phyloP scores from a whole-genome alignment of 2,888 invertebrate species.

The Apotomis capreana region DNA sequence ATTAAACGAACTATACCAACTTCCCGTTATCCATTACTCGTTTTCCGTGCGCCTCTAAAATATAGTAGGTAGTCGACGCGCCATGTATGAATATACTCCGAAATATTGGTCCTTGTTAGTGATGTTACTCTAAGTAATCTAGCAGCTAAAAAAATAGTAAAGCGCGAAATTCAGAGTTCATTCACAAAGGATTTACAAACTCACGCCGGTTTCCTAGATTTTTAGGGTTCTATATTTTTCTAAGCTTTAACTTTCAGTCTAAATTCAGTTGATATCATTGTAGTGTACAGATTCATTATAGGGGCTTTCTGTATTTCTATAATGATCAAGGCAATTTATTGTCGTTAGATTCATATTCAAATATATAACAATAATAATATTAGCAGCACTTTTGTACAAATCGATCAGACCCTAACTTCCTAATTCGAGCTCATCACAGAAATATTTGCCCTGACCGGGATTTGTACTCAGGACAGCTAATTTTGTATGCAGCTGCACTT shows the following conservation, averaged over 20 bases:
- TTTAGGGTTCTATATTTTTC: slow-evolving; percentile 36
- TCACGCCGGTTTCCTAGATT: slow-evolving; percentile 48
- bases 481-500: too few relatives aligned
- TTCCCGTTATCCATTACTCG: slow-evolving; percentile 6
- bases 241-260: not conserved
- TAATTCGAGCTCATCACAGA: too few relatives aligned
- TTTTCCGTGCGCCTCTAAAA: not conserved
- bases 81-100: not conserved
- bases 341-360: too few relatives aligned
- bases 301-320: too few relatives aligned
- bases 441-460: too few relatives aligned
- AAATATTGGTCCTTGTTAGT: not conserved
- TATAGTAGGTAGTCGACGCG: not conserved
- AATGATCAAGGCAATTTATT: too few relatives aligned
- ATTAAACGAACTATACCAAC: not conserved
- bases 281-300: too few relatives aligned
- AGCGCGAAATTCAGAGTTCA: slow-evolving; percentile 44
- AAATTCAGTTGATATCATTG: not conserved
- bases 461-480: too few relatives aligned
- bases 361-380: too few relatives aligned
- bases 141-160: slow-evolving; percentile 34
- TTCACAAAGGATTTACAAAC: slow-evolving; percentile 50
- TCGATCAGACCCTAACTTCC: too few relatives aligned
- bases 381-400: too few relatives aligned
- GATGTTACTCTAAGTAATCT: slow-evolving; percentile 29